Evolutionary conservation across 2,113 vertebrate species (phyloP).

Genomic region (Neoarius graeffei): DNA sequence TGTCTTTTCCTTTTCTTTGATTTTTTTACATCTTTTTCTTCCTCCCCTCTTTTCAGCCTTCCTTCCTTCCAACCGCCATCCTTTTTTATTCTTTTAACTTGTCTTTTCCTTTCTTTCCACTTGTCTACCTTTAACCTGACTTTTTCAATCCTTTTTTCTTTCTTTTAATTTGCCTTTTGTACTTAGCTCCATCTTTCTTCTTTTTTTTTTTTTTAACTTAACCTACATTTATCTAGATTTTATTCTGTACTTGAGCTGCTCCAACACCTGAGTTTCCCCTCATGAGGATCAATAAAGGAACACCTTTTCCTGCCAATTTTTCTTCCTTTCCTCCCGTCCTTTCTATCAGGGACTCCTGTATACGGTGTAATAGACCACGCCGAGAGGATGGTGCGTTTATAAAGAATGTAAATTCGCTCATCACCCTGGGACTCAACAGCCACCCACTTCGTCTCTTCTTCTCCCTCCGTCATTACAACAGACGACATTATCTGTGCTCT

Average conservation of each 20-base stretch:
- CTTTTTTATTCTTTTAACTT: neutral
- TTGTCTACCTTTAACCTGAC: too few relatives aligned
- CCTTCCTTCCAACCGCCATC: neutral
- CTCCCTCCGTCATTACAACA: neutral
- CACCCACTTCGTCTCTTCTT: neutral
- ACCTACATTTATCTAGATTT: too few relatives aligned
- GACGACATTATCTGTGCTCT: neutral
- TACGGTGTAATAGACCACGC: neutral
- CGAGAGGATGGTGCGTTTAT: neutral
- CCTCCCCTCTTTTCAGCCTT: neutral
- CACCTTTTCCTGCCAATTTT: neutral
- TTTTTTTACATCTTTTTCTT: neutral
- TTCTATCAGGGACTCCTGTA: neutral
- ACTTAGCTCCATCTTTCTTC: neutral
- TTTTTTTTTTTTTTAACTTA: neutral
- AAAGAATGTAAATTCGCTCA: neutral
- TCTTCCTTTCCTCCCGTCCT: neutral
- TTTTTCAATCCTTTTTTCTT: neutral
- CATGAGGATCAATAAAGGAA: too few relatives aligned
- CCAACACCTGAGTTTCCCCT: too few relatives aligned
- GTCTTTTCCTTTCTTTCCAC: neutral
- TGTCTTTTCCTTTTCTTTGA: neutral
- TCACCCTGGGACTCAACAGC: neutral
- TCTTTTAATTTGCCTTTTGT: neutral
- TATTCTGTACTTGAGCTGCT: too few relatives aligned